phyloP scores from a whole-genome alignment of 2,113 vertebrate species.

The Alaudala cheleensis region DNA sequence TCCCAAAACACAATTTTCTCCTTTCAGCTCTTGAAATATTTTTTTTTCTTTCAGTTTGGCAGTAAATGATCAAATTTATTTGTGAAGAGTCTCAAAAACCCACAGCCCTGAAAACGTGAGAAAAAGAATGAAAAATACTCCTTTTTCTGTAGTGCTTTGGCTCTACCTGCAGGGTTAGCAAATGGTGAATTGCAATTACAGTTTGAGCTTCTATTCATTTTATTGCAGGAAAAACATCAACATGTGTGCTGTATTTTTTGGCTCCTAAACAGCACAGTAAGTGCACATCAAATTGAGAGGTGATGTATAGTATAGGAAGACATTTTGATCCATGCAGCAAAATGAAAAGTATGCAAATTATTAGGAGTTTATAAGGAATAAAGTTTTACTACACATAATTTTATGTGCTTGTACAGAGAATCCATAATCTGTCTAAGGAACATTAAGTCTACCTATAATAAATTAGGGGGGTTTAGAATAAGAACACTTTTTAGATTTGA shows the following conservation, averaged over 20 bases:
- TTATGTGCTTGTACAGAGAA: not conserved
- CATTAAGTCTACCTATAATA: not conserved
- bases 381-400: not conserved
- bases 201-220: not conserved
- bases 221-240: constrained; percentile 22
- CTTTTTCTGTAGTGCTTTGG: not conserved
- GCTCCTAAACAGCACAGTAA: not conserved
- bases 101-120: not conserved
- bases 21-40: not conserved
- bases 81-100: not conserved
- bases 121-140: not conserved
- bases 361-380: not conserved
- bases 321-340: constrained; percentile 25
- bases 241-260: not conserved
- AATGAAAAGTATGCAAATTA: constrained; percentile 19
- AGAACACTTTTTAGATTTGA: not conserved
- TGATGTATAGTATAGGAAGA: not conserved
- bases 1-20: not conserved
- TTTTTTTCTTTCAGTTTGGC: not conserved
- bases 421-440: not conserved
- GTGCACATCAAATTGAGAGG: not conserved
- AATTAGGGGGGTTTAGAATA: not conserved
- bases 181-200: not conserved
- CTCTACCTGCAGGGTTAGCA: not conserved
- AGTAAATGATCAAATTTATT: not conserved